Conservation (phyloP, 1,140 invertebrate species). For the Bacillus rossius region DNA sequence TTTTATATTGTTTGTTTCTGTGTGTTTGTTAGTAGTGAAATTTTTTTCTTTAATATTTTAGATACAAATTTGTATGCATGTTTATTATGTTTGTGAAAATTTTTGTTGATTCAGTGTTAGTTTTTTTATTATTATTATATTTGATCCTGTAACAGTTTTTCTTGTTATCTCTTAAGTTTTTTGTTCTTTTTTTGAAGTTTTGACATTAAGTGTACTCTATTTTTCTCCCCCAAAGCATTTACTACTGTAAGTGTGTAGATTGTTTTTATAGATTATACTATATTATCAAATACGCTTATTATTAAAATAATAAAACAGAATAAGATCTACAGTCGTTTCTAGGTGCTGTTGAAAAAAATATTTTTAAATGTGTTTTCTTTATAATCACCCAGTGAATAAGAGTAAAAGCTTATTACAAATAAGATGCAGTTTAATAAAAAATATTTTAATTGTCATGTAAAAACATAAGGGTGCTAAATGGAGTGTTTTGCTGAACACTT, state of each 20-base stretch:
- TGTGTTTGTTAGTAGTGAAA: no score
- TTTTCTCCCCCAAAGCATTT: slow-evolving; percentile 2
- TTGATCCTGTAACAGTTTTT: not conserved
- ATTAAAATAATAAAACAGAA: not conserved
- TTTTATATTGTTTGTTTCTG: no score
- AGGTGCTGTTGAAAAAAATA: slow-evolving; percentile 14
- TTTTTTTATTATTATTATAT: no score
- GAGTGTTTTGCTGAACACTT: not conserved
- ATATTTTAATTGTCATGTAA: slow-evolving; percentile 8
- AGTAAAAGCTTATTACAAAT: slow-evolving; percentile 6
- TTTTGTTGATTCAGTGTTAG: not conserved
- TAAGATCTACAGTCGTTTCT: slow-evolving; percentile 13
- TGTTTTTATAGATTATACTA: slow-evolving; percentile 10
- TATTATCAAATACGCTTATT: slow-evolving; percentile 15
- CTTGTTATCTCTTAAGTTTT: not conserved
- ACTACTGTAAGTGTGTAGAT: slow-evolving; percentile 5
- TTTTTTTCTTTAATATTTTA: no score
- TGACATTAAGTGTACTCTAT: not conserved
- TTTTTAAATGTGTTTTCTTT: slow-evolving; percentile 16
- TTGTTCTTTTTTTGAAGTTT: not conserved
- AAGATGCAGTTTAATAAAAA: not conserved
- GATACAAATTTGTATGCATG: not conserved
- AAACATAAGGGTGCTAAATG: slow-evolving; percentile 12
- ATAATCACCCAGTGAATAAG: slow-evolving; percentile 8
- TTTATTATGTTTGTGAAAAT: slow-evolving; percentile 5